Conservation (phyloP, 2,797 vertebrate genomes). For the Rhinogobio ventralis region DNA sequence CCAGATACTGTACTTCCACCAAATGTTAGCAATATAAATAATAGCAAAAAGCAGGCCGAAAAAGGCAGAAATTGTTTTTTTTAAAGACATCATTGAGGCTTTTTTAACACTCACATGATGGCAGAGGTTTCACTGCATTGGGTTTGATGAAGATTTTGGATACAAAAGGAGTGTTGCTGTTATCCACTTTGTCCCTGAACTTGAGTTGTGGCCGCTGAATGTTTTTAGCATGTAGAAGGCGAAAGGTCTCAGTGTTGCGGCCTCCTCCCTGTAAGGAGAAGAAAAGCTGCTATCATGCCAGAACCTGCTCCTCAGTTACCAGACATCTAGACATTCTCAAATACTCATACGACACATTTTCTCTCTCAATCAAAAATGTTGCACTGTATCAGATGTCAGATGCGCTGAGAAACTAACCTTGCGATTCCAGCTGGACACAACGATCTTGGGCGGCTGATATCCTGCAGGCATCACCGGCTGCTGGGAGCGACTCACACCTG, state of each 20-base stretch:
- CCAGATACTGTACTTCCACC: neutral
- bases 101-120: slow-evolving; percentile 81
- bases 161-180: slow-evolving; percentile 94
- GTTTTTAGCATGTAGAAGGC: slow-evolving; percentile 93
- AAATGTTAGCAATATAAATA: neutral
- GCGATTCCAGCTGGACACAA: slow-evolving; percentile 98
- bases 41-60: neutral
- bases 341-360: neutral
- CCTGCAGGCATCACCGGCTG: slow-evolving; percentile 92
- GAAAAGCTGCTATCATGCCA: neutral
- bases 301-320: neutral
- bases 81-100: neutral
- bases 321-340: neutral
- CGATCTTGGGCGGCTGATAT: slow-evolving; percentile 88
- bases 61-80: too few relatives aligned
- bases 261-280: slow-evolving; percentile 75
- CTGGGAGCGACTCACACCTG: slow-evolving; percentile 90
- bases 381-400: neutral
- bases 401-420: slow-evolving; percentile 78
- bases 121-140: slow-evolving; percentile 89
- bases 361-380: neutral
- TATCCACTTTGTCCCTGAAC: slow-evolving; percentile 94
- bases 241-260: slow-evolving; percentile 84
- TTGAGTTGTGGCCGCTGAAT: slow-evolving; percentile 90
- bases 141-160: slow-evolving; percentile 95